Conservation (phyloP, 53 echinoderm and acorn worm genomes). For the Stichopus horrens region DNA sequence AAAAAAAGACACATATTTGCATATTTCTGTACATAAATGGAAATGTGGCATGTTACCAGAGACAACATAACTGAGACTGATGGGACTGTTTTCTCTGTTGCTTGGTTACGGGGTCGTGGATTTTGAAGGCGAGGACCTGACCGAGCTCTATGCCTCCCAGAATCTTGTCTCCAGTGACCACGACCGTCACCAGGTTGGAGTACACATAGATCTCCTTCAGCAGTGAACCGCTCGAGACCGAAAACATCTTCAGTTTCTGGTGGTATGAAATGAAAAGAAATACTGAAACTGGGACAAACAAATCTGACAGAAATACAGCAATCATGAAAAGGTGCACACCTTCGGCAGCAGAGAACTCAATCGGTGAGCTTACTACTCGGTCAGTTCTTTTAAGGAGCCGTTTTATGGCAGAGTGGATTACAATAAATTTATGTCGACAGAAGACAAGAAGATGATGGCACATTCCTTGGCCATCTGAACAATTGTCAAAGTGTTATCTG, state of each 20-base stretch:
- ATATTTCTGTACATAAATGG: not conserved
- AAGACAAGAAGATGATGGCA: too few species aligned
- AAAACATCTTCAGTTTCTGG: constrained; percentile 41
- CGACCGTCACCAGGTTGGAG: constrained; percentile 6
- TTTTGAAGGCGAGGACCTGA: constrained; percentile 6
- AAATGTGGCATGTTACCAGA: not conserved
- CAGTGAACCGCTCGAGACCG: not conserved
- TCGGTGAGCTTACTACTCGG: too few species aligned
- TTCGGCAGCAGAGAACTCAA: too few species aligned
- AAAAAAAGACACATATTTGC: too few species aligned
- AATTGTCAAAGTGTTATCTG: too few species aligned
- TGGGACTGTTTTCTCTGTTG: not conserved
- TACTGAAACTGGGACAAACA: not conserved
- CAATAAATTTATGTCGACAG: too few species aligned
- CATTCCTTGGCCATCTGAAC: too few species aligned
- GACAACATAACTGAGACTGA: not conserved
- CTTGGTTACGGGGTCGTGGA: not conserved
- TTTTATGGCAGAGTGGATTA: too few species aligned
- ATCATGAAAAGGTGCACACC: too few species aligned
- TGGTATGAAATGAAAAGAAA: not conserved
- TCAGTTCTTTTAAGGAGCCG: too few species aligned
- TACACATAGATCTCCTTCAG: constrained; percentile 35
- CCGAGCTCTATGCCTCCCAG: constrained; percentile 32
- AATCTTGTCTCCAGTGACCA: not conserved
- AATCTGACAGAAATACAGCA: not conserved